These are phyloP conservation scores for Ciconia boyciana DNA, from an alignment of 2,113 vertebrate species.

Conservation along the genomic window DNA sequence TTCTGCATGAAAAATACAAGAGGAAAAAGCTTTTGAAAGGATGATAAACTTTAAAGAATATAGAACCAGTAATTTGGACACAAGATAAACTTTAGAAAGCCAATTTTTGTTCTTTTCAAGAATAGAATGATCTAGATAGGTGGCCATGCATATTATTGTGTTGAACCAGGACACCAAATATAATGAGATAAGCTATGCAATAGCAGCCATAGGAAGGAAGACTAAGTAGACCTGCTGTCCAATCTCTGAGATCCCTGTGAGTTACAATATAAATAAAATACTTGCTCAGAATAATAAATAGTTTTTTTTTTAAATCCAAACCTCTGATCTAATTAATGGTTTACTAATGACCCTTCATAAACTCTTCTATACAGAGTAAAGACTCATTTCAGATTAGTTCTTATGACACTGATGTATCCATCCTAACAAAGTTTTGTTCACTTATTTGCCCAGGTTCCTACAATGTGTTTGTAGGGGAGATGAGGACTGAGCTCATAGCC, in stretches of 20 bases:
- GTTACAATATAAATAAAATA: not conserved
- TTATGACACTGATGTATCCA: not conserved
- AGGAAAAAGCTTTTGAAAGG: not conserved
- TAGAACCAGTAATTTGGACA: not conserved
- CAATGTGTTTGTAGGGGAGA: not conserved
- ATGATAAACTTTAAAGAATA: not conserved
- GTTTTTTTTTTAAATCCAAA: not conserved
- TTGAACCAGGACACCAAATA: not conserved
- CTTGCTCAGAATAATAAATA: not conserved
- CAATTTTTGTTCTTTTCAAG: not conserved
- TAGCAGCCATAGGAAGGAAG: not conserved
- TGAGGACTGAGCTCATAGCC: not conserved
- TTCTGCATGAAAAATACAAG: not conserved
- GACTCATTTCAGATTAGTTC: not conserved
- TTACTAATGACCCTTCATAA: not conserved
- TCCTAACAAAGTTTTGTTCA: not conserved
- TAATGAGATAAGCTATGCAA: not conserved
- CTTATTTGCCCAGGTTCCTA: not conserved
- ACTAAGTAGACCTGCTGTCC: not conserved
- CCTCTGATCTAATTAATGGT: not conserved
- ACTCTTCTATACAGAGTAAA: not conserved
- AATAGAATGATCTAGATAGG: not conserved
- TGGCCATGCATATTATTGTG: not conserved
- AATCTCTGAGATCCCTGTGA: not conserved
- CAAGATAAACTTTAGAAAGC: not conserved